These are phyloP conservation scores for Phyllotreta striolata DNA, from an alignment of 2,888 invertebrate species.

Conservation along the genomic window DNA sequence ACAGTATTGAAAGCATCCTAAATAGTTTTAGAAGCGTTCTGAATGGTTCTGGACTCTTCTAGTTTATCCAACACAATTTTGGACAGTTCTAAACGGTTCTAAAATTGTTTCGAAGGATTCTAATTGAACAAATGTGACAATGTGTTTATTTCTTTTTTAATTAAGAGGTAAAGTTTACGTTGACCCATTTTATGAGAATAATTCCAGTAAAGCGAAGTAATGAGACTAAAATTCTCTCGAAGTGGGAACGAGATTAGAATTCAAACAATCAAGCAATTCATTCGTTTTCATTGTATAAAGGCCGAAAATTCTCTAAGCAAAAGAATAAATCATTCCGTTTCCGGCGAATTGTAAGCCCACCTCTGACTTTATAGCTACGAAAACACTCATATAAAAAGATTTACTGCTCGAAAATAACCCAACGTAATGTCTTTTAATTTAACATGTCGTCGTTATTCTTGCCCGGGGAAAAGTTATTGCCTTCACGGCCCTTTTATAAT, in stretches of 20 bases:
- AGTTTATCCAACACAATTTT: too few relatives aligned
- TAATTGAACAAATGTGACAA: too few relatives aligned
- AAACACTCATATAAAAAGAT: constrained; percentile 59
- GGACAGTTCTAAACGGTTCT: too few relatives aligned
- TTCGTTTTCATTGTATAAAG: constrained; percentile 12
- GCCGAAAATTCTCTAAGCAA: constrained; percentile 1
- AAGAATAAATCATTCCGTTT: constrained; percentile 43
- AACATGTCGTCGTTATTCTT: constrained; percentile 56
- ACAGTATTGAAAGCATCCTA: too few relatives aligned
- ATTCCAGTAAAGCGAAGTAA: background rate
- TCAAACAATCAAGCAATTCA: constrained; percentile 11
- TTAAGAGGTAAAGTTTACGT: too few relatives aligned
- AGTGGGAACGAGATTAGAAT: constrained; percentile 1
- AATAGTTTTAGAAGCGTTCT: too few relatives aligned
- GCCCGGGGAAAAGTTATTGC: constrained; percentile 44
- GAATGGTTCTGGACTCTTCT: too few relatives aligned
- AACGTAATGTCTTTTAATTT: constrained; percentile 59
- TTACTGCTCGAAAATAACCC: constrained; percentile 57
- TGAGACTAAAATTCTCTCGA: background rate
- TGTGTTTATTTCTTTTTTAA: too few relatives aligned
- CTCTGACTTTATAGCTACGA: constrained; percentile 53
- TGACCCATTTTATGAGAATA: too few relatives aligned
- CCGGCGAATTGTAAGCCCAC: constrained; percentile 34
- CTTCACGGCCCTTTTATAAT: constrained; percentile 36
- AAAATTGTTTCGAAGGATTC: too few relatives aligned